Evolutionary conservation across 2,797 vertebrate genomes (phyloP).

Genomic region (Salmo trutta): DNA sequence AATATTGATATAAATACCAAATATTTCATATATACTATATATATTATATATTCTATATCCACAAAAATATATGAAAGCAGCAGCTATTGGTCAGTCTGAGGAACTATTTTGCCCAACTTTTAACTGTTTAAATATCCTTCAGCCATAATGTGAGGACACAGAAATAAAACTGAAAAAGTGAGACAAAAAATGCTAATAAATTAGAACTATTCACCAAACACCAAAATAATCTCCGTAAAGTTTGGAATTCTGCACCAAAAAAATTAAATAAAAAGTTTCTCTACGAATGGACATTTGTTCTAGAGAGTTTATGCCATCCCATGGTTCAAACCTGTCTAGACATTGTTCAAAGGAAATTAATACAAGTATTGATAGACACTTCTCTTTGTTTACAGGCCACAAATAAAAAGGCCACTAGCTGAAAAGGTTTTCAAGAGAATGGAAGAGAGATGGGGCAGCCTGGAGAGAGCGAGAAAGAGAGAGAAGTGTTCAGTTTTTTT

Average conservation of each 20-base stretch:
- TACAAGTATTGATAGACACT: constrained; percentile 59
- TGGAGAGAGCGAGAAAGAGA: background rate
- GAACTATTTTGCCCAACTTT: constrained; percentile 78
- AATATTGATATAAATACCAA: background rate
- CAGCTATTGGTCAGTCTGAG: constrained; percentile 96
- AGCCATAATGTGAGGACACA: constrained; percentile 75
- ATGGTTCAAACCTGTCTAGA: constrained; percentile 62
- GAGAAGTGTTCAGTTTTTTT: constrained; percentile 71
- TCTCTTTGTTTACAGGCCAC: constrained; percentile 78
- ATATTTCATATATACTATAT: background rate
- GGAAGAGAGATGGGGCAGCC: constrained; percentile 54
- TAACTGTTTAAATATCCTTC: constrained; percentile 86
- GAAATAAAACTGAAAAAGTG: constrained; percentile 61
- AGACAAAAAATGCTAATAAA: constrained; percentile 72
- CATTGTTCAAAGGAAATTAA: constrained; percentile 68
- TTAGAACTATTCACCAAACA: constrained; percentile 79
- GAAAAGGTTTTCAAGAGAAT: constrained; percentile 60
- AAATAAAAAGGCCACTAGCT: constrained; percentile 74
- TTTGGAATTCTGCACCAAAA: constrained; percentile 75
- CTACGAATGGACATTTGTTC: constrained; percentile 74
- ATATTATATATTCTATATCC: constrained; percentile 66
- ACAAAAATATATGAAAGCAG: constrained; percentile 85
- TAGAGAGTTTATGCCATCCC: constrained; percentile 66
- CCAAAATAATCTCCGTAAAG: constrained; percentile 66
- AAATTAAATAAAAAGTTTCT: constrained; percentile 40